Base-by-base conservation (phyloP, 2,888 invertebrate genomes). In the Agonopterix arenella region DNA sequence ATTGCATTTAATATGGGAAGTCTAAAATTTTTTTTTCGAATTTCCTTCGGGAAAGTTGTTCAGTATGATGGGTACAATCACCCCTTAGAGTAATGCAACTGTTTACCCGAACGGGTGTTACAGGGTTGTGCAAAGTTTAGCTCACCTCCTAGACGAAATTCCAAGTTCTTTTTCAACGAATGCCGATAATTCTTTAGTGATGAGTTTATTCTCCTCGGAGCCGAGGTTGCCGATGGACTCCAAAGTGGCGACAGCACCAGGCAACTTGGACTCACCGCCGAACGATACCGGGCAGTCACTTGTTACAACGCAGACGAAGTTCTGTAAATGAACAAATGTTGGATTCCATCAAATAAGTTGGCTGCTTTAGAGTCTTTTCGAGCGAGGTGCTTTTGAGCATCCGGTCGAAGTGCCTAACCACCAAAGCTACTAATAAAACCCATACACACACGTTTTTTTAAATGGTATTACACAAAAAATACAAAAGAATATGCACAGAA, bases 121-220 rank as follows among this genome's bases (percentile, higher is more conserved):
- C 13, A 1, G n/a, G n/a, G n/a, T 2, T 18, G 7, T 28, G 1
- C 7, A 28, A 5, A 28, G 28, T 28, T 28, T 4, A 28, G 44
- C 54, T 52, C 56, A 83, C 84, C 73, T 68, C 18, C 73, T 60
- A 2, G 73, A 68, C 0, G 57, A 16, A 1, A 86, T 62, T 1
- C 76, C 76, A 2, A 86, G 62, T 57, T 81, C 76, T 4, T 62
- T 69, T n/a, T 74, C 57, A 11, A 84, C 46, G 42, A 76, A 79
- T 0, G 57, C 61, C 0, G 81, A 57, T 1, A 86, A 51, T 48
- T 76, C 74, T 38, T 60, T 68, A 0, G 66, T 59, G 11, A 84
- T 80, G n/a, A 64, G 0, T 43, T 61, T 66, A 51, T 80, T 80
- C 45, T 74, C 69, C 2, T 63, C 52, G 0, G 62, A 43, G 0